Conservation (phyloP, 2,113 vertebrate species). For the Theristicus caerulescens region DNA sequence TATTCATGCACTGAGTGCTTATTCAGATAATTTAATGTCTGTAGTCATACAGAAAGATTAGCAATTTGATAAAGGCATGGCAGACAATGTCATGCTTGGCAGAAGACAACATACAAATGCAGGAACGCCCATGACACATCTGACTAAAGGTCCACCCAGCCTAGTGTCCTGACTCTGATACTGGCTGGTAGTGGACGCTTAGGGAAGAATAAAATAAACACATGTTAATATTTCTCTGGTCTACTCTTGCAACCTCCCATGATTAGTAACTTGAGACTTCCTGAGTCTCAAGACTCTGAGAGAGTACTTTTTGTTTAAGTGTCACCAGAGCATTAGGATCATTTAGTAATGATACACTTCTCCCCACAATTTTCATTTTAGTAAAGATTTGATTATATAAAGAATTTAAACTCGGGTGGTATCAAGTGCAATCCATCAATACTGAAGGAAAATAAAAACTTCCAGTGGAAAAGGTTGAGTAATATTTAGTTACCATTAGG, state of each 20-base stretch:
- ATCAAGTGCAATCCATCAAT: neutral
- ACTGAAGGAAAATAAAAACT: slow-evolving; percentile 7
- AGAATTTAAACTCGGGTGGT: neutral
- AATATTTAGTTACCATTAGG: neutral
- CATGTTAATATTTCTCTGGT: neutral
- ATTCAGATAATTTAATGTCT: neutral
- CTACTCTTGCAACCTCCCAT: neutral
- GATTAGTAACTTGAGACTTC: neutral
- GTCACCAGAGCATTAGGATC: neutral
- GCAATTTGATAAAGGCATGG: neutral
- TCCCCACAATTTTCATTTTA: neutral
- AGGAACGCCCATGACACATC: neutral
- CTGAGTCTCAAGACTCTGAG: neutral
- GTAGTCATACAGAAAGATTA: neutral
- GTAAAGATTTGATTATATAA: neutral
- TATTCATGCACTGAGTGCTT: neutral
- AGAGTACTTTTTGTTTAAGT: neutral
- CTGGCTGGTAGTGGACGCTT: neutral
- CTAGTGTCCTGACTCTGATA: neutral
- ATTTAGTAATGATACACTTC: neutral
- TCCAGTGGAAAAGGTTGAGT: neutral
- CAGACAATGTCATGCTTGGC: neutral
- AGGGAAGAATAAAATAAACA: neutral
- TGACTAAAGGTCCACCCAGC: neutral
- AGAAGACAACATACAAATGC: neutral